Percentiles rank a stretch among this genome's conserved stretches.
These are phyloP conservation scores for Spilosoma lubricipeda DNA, from an alignment of 2,888 invertebrate species.

Conservation along the genomic window DNA sequence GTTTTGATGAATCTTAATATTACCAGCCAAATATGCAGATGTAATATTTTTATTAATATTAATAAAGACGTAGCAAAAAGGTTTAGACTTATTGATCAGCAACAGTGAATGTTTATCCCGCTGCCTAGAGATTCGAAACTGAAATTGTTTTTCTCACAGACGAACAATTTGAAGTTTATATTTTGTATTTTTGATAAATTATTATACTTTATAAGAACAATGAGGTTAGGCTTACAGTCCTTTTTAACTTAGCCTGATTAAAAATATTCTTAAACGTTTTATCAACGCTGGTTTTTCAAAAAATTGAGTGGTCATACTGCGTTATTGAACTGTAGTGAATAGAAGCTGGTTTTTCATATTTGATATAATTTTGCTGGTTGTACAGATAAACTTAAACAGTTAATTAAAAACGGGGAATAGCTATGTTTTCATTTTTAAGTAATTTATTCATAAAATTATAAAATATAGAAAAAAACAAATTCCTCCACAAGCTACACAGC, in stretches of 20 bases:
- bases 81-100: background rate
- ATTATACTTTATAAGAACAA: background rate
- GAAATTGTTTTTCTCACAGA: background rate
- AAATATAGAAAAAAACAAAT: too few relatives aligned
- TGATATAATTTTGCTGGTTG: too few relatives aligned
- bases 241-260: background rate
- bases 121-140: background rate
- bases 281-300: background rate
- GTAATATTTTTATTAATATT: background rate
- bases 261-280: too few relatives aligned
- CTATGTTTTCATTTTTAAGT: too few relatives aligned
- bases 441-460: too few relatives aligned
- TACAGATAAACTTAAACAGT: too few relatives aligned
- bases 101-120: too few relatives aligned
- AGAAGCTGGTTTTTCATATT: too few relatives aligned
- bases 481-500: too few relatives aligned
- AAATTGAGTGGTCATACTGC: background rate
- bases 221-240: background rate
- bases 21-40: background rate
- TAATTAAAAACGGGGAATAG: too few relatives aligned
- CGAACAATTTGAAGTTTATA: background rate
- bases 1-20: background rate
- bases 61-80: background rate
- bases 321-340: too few relatives aligned
- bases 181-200: background rate